These are phyloP conservation scores for Matsumurasca onukii DNA, from an alignment of 1,140 invertebrate species.

Conservation along the genomic window DNA sequence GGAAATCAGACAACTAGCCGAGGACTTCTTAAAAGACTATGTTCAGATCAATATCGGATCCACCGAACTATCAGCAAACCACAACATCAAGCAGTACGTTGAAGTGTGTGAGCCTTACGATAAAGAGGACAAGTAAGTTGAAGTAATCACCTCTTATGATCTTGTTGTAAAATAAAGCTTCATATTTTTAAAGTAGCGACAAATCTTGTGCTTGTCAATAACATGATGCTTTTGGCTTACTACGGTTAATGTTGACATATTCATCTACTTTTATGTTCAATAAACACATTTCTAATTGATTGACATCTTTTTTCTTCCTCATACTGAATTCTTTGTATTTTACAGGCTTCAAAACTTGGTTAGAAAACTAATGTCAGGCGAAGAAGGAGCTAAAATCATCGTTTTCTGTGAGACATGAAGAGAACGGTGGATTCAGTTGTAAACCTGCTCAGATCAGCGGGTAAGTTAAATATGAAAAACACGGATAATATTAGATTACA, in stretches of 20 bases:
- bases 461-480: no score
- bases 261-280: not conserved
- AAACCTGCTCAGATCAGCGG: no score
- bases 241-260: not conserved
- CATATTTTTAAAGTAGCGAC: not conserved
- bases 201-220: not conserved
- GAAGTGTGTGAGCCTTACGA: constrained; percentile 92
- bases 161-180: not conserved
- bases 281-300: not conserved
- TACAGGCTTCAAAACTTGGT: not conserved
- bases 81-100: constrained; percentile 97
- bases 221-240: not conserved
- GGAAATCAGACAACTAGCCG: constrained; percentile 91
- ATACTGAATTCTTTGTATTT: not conserved
- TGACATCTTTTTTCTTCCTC: not conserved
- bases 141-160: constrained; percentile 64
- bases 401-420: constrained; percentile 98
- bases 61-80: constrained; percentile 90
- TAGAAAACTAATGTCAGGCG: constrained; percentile 81
- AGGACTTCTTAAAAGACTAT: constrained; percentile 95
- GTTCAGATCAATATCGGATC: constrained; percentile 97
- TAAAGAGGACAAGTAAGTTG: constrained; percentile 59
- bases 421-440: no score
- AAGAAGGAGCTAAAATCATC: constrained; percentile 87
- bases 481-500: no score